Base-by-base conservation (phyloP, 2,888 invertebrate species). In the Phyllotreta striolata region DNA sequence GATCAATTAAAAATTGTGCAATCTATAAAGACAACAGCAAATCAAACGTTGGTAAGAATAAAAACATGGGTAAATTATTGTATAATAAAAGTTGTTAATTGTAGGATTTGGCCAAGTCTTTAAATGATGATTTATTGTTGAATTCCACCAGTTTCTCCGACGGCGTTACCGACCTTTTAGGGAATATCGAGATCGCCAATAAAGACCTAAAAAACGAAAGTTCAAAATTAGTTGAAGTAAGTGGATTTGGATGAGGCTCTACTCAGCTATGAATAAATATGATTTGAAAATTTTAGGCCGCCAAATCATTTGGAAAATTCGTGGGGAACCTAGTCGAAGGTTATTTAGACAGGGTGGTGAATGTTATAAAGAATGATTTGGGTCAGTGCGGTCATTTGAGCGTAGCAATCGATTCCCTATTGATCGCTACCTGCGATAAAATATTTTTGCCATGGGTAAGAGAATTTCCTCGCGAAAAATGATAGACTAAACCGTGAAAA, bases 331-430 rank as follows among this genome's bases (percentile, higher is more conserved):
- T 89, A 75, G 86, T 94, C 56, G 83, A 87, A 64, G 84, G 85
- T 55, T 94, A 92, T 81, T 80, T 91, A 74, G 78, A 84, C 62
- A 86, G 88, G 73, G 88, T 93, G 37, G 84, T 85, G 55, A 70
- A 74, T n/a, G 85, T 87, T 43, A 87, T 89, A 5, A 79, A 84
- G 56, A 78, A 81, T 34, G 84, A 86, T 38, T 87, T 94, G 68
- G 95, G 93, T 0, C 85, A 85, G 74, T 96, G 96, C 82, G 89
- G 87, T 13, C 94, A 95, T 10, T 82, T 96, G 41, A 92, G 92
- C 66, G 84, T 87, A 74, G 91, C 92, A 1, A 89, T 91, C 80
- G 91, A 95, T 79, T 86, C 90, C 37, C 88, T 92, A 1, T 83
- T 93, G 40, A 89, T 91, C 72, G 85, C 91, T 58, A 85, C 89